These are phyloP conservation scores for Cololabis saira DNA, from an alignment of 2,113 vertebrate genomes.

Conservation along the genomic window DNA sequence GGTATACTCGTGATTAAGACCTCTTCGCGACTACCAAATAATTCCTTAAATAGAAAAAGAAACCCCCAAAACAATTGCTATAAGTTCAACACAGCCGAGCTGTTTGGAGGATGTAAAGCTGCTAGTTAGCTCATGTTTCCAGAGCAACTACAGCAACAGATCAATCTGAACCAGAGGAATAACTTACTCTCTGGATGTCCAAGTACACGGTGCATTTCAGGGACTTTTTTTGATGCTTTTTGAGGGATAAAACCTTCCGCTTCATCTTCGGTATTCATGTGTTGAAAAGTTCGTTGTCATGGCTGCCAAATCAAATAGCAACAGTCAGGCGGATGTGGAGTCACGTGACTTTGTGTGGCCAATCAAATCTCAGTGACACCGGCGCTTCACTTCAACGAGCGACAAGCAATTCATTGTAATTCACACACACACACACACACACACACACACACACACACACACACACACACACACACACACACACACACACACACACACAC, in stretches of 20 bases:
- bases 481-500: no score
- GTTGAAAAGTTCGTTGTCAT: slow-evolving; percentile 74
- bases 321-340: slow-evolving; percentile 34
- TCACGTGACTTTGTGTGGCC: slow-evolving; percentile 59
- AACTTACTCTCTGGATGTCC: slow-evolving; percentile 77
- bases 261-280: slow-evolving; percentile 50
- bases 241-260: slow-evolving; percentile 32
- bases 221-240: slow-evolving; percentile 59
- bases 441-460: no score
- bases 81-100: no score
- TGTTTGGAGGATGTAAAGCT: neutral
- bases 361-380: slow-evolving; percentile 30
- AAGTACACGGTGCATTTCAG: slow-evolving; percentile 77
- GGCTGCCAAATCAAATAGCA: slow-evolving; percentile 37
- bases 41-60: no score
- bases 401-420: no score
- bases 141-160: neutral
- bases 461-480: no score
- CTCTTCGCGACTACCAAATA: no score
- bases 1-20: no score
- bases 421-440: no score
- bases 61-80: no score
- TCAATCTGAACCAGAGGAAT: neutral
- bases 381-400: no score
- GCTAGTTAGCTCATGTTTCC: slow-evolving; percentile 16